Evolutionary conservation across 2,113 vertebrate genomes (phyloP).

Genomic region (Gnathonemus echidnorhynchus): DNA sequence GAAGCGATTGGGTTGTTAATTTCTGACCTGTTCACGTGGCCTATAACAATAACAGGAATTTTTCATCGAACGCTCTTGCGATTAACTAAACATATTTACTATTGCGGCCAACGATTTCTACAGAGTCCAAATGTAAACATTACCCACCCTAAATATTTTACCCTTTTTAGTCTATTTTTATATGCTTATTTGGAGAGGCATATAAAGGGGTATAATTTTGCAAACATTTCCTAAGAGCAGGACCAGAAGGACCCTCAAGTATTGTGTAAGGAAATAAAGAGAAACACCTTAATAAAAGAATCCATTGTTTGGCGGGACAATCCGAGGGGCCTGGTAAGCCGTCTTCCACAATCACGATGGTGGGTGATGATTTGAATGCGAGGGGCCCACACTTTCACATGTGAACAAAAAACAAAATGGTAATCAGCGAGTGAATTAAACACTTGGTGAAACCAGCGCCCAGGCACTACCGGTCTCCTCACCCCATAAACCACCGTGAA

Average conservation of each 20-base stretch:
- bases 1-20: background rate
- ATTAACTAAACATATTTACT: background rate
- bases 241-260: constrained; percentile 75
- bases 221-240: constrained; percentile 81
- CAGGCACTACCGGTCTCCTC: constrained; percentile 55
- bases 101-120: background rate
- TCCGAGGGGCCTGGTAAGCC: constrained; percentile 78
- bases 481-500: constrained; percentile 41
- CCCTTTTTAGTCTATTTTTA: constrained; percentile 45
- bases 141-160: constrained; percentile 45
- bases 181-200: constrained; percentile 62
- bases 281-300: constrained; percentile 83
- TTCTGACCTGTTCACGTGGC: background rate
- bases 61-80: background rate
- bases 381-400: constrained; percentile 64
- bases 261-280: constrained; percentile 72
- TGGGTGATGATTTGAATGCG: constrained; percentile 81
- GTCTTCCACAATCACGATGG: constrained; percentile 80
- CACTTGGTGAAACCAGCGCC: constrained; percentile 49
- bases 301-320: constrained; percentile 78
- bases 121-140: constrained; percentile 29
- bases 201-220: constrained; percentile 79
- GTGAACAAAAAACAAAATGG: constrained; percentile 64
- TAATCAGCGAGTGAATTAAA: constrained; percentile 59
- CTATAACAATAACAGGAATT: background rate